phyloP scores from a whole-genome alignment of 2,113 vertebrate species.

The Myotis yumanensis region DNA sequence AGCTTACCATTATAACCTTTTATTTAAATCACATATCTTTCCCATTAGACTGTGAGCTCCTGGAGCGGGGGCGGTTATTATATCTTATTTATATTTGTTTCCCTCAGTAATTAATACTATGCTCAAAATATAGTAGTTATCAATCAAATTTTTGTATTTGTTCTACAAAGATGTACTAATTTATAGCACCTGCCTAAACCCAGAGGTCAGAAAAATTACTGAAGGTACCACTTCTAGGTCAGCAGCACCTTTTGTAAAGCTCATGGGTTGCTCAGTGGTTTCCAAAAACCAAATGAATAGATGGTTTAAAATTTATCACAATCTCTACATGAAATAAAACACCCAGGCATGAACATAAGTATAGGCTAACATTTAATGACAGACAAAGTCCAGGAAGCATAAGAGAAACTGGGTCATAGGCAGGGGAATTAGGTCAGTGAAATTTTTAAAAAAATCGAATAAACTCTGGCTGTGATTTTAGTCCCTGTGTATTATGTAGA shows the following conservation, averaged over 20 bases:
- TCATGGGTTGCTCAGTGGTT: neutral
- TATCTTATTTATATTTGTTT: neutral
- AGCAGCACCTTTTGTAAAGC: neutral
- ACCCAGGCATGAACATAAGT: neutral
- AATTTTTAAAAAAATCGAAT: slow-evolving; percentile 44
- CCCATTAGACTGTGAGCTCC: neutral
- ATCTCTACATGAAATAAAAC: slow-evolving; percentile 34
- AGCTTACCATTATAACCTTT: neutral
- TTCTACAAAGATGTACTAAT: neutral
- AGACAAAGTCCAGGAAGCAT: neutral
- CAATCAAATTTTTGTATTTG: neutral
- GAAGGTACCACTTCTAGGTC: neutral
- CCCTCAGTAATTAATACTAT: neutral
- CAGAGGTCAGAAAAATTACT: neutral
- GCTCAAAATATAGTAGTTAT: neutral
- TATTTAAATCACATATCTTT: neutral
- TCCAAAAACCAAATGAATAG: slow-evolving; percentile 15
- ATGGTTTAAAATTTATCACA: neutral
- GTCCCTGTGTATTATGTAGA: slow-evolving; percentile 3
- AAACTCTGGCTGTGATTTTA: slow-evolving; percentile 38
- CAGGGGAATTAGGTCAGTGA: slow-evolving; percentile 52
- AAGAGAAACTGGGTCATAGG: slow-evolving; percentile 40
- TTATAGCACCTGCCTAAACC: neutral
- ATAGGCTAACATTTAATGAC: slow-evolving; percentile 30
- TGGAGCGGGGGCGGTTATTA: neutral